A percentile compares a stretch with the other conserved stretches of the same genome.
These are phyloP conservation scores for Melanotaenia boesemani DNA, from an alignment of 2,797 vertebrate genomes.

Conservation along the genomic window DNA sequence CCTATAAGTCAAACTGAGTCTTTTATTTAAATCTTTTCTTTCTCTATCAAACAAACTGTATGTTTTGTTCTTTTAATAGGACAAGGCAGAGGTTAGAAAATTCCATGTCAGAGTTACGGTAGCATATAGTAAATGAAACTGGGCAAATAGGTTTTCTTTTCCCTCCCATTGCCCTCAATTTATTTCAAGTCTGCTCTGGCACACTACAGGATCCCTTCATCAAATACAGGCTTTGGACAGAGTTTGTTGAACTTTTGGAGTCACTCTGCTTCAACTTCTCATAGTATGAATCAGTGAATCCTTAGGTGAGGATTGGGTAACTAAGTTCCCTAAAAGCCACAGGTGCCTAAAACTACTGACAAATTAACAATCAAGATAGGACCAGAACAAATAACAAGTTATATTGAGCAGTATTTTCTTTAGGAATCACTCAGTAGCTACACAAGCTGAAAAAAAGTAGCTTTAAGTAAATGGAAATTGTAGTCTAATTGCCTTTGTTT, in stretches of 20 bases:
- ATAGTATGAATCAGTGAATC: constrained; percentile 58
- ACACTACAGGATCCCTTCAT: constrained; percentile 38
- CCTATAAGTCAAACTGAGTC: constrained; percentile 41
- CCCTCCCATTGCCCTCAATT: constrained; percentile 43
- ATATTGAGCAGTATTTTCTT: no score
- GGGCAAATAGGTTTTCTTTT: constrained; percentile 62
- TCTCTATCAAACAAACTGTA: constrained; percentile 10
- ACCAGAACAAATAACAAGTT: no score
- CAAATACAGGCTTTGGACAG: constrained; percentile 32
- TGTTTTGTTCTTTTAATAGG: constrained; percentile 27
- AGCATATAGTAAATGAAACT: constrained; percentile 48
- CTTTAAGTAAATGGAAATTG: no score
- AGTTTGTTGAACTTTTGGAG: constrained; percentile 48
- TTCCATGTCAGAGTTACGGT: constrained; percentile 46
- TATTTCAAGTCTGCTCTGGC: constrained; percentile 59
- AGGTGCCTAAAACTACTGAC: constrained; percentile 45
- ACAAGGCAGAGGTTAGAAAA: constrained; percentile 44
- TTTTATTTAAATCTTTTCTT: constrained; percentile 27
- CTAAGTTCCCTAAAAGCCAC: constrained; percentile 27
- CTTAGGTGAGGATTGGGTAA: constrained; percentile 48
- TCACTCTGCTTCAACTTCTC: constrained; percentile 34
- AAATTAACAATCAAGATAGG: constrained; percentile 4
- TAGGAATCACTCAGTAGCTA: no score
- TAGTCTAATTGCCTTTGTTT: no score
- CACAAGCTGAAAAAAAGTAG: no score